phyloP scores from a whole-genome alignment of 2,113 vertebrate genomes.

The Pterophyllum scalare region DNA sequence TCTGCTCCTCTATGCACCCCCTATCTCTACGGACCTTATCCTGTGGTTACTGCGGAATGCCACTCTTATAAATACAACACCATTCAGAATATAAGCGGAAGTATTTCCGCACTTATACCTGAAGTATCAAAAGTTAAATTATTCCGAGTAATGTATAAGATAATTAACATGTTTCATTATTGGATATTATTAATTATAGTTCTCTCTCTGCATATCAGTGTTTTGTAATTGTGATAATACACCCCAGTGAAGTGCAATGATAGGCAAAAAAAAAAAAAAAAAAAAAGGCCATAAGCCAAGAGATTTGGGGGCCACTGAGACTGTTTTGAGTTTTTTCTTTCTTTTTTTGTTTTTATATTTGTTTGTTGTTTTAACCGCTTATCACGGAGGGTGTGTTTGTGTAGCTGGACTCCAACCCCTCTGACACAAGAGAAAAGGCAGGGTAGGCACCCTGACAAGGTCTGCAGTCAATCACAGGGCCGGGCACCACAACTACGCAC shows the following conservation, averaged over 20 bases:
- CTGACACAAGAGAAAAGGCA: background rate
- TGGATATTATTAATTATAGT: background rate
- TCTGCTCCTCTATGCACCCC: background rate
- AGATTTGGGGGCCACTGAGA: background rate
- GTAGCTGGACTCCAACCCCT: background rate
- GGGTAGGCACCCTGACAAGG: background rate
- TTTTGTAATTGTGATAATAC: background rate
- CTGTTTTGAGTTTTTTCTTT: too few species aligned
- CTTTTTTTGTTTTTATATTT: too few species aligned
- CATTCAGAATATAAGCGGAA: background rate
- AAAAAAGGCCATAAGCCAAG: background rate
- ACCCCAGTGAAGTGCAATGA: background rate
- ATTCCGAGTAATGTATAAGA: background rate
- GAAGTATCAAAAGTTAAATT: background rate
- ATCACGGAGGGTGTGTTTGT: background rate
- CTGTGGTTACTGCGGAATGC: background rate
- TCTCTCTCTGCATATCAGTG: background rate
- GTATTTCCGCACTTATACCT: background rate
- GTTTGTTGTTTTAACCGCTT: background rate
- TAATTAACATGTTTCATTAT: background rate
- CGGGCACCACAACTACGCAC: too few species aligned
- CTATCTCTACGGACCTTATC: background rate
- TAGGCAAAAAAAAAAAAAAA: too few species aligned
- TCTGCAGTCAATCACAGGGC: background rate
- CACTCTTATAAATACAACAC: background rate